Evolutionary conservation across 2,797 vertebrate species (phyloP).

Genomic region (Brotula barbata): DNA sequence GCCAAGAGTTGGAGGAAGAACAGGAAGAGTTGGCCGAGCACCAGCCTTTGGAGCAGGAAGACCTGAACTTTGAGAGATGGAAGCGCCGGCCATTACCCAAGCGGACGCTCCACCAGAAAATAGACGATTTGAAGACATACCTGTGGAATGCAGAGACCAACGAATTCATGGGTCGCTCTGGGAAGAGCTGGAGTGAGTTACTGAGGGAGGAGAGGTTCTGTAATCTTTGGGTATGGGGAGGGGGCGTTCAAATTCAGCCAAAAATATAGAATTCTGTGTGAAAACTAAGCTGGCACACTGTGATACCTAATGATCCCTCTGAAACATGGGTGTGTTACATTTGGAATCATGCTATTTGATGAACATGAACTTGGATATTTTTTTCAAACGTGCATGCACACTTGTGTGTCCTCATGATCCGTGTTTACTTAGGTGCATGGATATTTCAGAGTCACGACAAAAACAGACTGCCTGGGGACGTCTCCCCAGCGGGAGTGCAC

Average conservation of each 20-base stretch:
- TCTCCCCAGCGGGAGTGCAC: slow-evolving; percentile 73
- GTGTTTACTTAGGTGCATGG: slow-evolving; percentile 86
- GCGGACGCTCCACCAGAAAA: slow-evolving; percentile 85
- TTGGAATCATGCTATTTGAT: slow-evolving; percentile 39
- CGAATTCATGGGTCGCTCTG: slow-evolving; percentile 92
- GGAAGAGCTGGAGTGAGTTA: slow-evolving; percentile 96
- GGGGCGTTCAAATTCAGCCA: slow-evolving; percentile 23
- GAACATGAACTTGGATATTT: slow-evolving; percentile 43
- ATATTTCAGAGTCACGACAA: slow-evolving; percentile 81
- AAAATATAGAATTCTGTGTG: slow-evolving; percentile 11
- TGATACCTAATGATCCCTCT: background rate
- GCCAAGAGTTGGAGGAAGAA: slow-evolving; percentile 81
- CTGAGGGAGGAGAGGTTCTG: slow-evolving; percentile 21
- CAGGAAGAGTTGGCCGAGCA: slow-evolving; percentile 82
- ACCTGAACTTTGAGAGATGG: slow-evolving; percentile 84
- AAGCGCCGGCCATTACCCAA: slow-evolving; percentile 81
- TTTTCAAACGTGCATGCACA: slow-evolving; percentile 59
- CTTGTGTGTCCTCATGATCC: slow-evolving; percentile 64
- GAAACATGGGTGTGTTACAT: slow-evolving; percentile 4
- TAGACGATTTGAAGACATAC: slow-evolving; percentile 85
- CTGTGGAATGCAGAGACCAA: slow-evolving; percentile 94
- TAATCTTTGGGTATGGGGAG: slow-evolving; percentile 25
- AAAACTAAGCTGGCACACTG: slow-evolving; percentile 14
- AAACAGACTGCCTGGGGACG: slow-evolving; percentile 86
- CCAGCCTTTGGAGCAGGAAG: slow-evolving; percentile 82